These are phyloP conservation scores for Chroicocephalus ridibundus DNA, from an alignment of 2,113 vertebrate genomes.

Conservation along the genomic window DNA sequence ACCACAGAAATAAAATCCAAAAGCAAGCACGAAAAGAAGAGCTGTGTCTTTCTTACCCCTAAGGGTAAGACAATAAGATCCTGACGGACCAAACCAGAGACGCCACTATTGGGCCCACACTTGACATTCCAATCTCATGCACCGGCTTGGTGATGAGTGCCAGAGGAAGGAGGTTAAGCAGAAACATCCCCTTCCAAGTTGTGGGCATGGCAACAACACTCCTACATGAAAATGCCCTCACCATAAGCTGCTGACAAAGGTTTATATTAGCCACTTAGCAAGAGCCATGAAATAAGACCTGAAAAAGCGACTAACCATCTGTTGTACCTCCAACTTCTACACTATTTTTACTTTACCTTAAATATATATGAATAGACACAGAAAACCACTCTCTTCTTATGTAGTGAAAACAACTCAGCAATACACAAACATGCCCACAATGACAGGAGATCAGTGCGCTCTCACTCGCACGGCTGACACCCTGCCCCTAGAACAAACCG, in stretches of 20 bases:
- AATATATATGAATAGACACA: background rate
- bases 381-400: background rate
- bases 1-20: background rate
- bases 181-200: background rate
- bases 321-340: background rate
- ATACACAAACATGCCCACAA: accelerated
- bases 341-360: background rate
- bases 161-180: background rate
- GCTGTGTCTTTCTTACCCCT: background rate
- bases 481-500: accelerated
- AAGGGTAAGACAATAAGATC: background rate
- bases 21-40: background rate
- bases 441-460: background rate
- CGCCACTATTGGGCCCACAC: background rate
- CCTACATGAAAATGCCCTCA: background rate
- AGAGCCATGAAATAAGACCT: background rate
- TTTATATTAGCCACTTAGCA: background rate
- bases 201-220: background rate
- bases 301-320: background rate
- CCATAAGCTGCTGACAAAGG: background rate
- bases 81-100: accelerated
- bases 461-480: accelerated
- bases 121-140: background rate
- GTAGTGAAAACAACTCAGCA: background rate
- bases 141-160: accelerated